phyloP scores from a whole-genome alignment of 2,888 invertebrate genomes.

The Rotaria magnacalcarata region DNA sequence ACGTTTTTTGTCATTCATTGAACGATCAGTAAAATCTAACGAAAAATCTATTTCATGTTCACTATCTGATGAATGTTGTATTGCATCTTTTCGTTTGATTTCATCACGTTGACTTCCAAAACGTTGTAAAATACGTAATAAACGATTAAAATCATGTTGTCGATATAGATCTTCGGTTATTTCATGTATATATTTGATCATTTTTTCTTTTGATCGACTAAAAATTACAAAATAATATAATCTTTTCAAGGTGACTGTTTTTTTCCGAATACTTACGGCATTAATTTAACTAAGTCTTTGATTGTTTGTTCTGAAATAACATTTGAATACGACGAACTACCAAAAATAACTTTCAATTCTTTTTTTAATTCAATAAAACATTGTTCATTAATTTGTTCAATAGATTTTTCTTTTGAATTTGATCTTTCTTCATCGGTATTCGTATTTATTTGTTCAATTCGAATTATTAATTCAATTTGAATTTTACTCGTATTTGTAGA shows the following conservation, averaged over 20 bases:
- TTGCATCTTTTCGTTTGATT: not conserved
- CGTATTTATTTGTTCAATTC: not conserved
- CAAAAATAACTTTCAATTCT: not conserved
- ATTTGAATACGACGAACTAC: not conserved
- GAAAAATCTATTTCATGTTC: conserved; percentile 1
- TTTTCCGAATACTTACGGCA: not conserved
- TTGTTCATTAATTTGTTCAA: conserved; percentile 24
- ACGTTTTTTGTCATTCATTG: not conserved
- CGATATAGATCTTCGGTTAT: conserved; percentile 5
- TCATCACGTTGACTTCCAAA: conserved; percentile 8
- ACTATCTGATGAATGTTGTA: not conserved
- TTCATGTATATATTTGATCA: not conserved
- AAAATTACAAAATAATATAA: not conserved
- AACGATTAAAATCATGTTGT: conserved; percentile 28
- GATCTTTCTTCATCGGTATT: not conserved
- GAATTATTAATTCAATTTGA: conserved; percentile 22
- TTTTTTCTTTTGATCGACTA: conserved; percentile 20
- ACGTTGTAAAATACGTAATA: conserved; percentile 3
- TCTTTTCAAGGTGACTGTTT: not conserved
- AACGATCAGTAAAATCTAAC: not conserved
- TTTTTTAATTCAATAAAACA: not conserved
- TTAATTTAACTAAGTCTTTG: not conserved
- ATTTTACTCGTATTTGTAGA: not conserved
- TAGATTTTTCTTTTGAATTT: not conserved
- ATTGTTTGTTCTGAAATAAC: not conserved